Percentiles rank a stretch among this genome's conserved stretches.
These are phyloP conservation scores for Bos javanicus DNA, from an alignment of 2,113 vertebrate genomes.

Conservation along the genomic window DNA sequence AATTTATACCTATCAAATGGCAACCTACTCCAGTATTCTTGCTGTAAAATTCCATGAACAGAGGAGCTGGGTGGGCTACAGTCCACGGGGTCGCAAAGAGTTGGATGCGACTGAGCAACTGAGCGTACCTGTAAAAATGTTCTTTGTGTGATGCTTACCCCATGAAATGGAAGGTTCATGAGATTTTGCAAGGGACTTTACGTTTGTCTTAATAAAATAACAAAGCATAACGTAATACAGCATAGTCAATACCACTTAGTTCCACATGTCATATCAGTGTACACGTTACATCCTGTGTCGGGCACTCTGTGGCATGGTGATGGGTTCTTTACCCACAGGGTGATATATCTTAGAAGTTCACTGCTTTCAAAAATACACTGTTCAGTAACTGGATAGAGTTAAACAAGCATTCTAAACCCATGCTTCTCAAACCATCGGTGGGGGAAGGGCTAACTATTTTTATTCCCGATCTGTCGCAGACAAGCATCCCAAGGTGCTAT, in stretches of 20 bases:
- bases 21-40: no score
- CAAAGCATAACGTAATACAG: background rate
- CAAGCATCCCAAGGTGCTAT: background rate
- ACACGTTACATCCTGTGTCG: fast-evolving
- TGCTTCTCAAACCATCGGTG: fast-evolving
- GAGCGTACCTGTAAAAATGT: background rate
- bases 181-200: background rate
- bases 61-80: no score
- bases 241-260: background rate
- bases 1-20: background rate
- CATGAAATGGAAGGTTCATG: background rate
- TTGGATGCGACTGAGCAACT: background rate
- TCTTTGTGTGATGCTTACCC: background rate
- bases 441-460: background rate
- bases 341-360: background rate
- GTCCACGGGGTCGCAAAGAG: no score
- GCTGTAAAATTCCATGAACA: no score
- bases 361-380: background rate
- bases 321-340: background rate
- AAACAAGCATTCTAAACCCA: background rate
- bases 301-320: background rate
- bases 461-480: background rate
- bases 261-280: background rate
- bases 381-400: background rate
- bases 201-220: background rate